phyloP scores from a whole-genome alignment of 2,113 vertebrate species.

The Stegastes partitus region DNA sequence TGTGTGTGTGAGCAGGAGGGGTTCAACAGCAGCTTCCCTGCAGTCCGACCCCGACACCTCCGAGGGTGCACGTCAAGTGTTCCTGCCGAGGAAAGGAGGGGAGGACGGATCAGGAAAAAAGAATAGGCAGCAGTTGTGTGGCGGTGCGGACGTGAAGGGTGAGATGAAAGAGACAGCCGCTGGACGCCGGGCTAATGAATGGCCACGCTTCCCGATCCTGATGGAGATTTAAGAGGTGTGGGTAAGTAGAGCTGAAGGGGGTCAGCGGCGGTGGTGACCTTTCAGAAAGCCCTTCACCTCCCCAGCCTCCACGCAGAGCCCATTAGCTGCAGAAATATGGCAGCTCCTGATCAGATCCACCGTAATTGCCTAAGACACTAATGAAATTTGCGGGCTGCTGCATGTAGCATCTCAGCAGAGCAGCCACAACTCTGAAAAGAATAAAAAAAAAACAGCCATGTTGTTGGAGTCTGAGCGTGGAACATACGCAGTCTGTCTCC shows the following conservation, averaged over 20 bases:
- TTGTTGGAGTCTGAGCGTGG: conserved; percentile 14
- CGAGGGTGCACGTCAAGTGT: conserved; percentile 22
- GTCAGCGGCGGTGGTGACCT: conserved; percentile 71
- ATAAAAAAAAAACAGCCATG: not conserved
- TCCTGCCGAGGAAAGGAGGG: conserved; percentile 21
- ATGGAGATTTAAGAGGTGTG: conserved; percentile 80
- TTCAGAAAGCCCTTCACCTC: conserved; percentile 70
- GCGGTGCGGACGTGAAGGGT: conserved; percentile 15
- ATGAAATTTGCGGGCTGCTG: conserved; percentile 54
- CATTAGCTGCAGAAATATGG: conserved; percentile 66
- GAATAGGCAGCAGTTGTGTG: not conserved
- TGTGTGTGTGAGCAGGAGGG: conserved; percentile 9
- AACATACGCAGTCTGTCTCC: conserved; percentile 25
- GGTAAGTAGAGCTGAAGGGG: conserved; percentile 65
- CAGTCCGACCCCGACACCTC: conserved; percentile 42
- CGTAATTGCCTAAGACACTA: conserved; percentile 57
- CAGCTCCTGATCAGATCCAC: conserved; percentile 61
- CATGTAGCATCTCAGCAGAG: conserved; percentile 29
- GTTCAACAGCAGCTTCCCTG: conserved; percentile 39
- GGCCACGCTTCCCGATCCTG: conserved; percentile 53
- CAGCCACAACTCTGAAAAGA: conserved; percentile 6
- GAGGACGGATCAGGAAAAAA: conserved; percentile 22
- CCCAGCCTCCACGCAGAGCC: conserved; percentile 47
- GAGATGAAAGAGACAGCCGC: conserved; percentile 67
- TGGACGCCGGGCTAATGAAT: conserved; percentile 76